Conservation (phyloP, 1,140 invertebrate species). For the Hypothenemus hampei region DNA sequence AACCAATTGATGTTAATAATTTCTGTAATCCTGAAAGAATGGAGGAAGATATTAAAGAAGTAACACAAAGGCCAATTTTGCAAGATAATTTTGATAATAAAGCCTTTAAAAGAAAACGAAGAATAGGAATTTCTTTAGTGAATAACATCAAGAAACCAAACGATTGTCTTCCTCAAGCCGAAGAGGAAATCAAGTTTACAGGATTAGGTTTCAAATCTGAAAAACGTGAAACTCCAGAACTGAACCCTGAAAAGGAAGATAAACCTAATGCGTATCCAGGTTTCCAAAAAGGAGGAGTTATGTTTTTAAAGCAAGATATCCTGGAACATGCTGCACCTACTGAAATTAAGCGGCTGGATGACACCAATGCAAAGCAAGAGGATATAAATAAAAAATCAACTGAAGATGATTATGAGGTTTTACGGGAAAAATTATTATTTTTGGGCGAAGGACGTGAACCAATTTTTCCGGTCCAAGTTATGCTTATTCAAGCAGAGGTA, state of each 20-base stretch:
- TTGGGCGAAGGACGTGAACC: constrained; percentile 57
- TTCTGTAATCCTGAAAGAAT: constrained; percentile 23
- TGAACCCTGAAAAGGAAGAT: constrained; percentile 24
- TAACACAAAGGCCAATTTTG: constrained; percentile 10
- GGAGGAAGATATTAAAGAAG: constrained; percentile 24
- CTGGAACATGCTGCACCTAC: constrained; percentile 24
- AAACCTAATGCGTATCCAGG: constrained; percentile 12
- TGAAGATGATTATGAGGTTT: constrained; percentile 30
- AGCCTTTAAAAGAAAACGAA: constrained; percentile 43
- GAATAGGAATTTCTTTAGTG: constrained; percentile 39
- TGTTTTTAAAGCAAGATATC: constrained; percentile 46
- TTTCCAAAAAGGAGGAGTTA: constrained; percentile 35
- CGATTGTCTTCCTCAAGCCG: constrained; percentile 6
- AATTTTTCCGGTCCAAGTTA: constrained; percentile 59
- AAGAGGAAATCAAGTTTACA: constrained; percentile 21
- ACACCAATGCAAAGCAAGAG: constrained; percentile 18
- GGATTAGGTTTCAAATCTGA: constrained; percentile 43
- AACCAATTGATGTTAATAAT: constrained; percentile 38
- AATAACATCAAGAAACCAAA: constrained; percentile 32
- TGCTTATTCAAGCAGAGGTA: constrained; percentile 62
- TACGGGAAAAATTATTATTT: constrained; percentile 58
- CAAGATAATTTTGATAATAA: constrained; percentile 38
- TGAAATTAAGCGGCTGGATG: constrained; percentile 5
- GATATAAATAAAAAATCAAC: constrained; percentile 32
- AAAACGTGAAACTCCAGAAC: constrained; percentile 31